A percentile compares a stretch with the other conserved stretches of the same genome.
These are phyloP conservation scores for Sciurus niger DNA, from an alignment of 2,113 vertebrate species.

Conservation along the genomic window DNA sequence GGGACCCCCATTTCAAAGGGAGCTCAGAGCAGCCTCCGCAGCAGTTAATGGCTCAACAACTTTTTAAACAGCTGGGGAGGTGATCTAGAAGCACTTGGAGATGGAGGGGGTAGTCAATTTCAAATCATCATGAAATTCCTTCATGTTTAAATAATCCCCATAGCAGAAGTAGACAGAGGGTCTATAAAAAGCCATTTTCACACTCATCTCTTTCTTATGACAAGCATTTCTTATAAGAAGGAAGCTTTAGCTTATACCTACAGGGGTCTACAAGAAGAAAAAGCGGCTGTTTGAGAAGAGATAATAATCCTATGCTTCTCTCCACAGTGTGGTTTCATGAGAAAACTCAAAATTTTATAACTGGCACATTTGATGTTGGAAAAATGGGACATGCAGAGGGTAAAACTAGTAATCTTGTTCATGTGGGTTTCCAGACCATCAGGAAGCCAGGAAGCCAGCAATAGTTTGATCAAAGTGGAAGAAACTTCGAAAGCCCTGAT, in stretches of 20 bases:
- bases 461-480: background rate
- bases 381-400: conserved; percentile 48
- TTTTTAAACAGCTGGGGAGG: conserved; percentile 81
- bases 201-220: conserved; percentile 21
- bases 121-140: conserved; percentile 73
- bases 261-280: conserved; percentile 34
- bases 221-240: conserved; percentile 61
- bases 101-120: conserved; percentile 66
- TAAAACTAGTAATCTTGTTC: conserved; percentile 9
- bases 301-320: conserved; percentile 53
- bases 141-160: conserved; percentile 73
- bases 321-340: conserved; percentile 64
- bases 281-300: conserved; percentile 50
- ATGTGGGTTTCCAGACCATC: background rate
- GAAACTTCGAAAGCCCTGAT: conserved; percentile 7
- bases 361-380: conserved; percentile 9
- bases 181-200: conserved; percentile 47
- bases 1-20: conserved; percentile 76
- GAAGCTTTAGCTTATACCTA: conserved; percentile 66
- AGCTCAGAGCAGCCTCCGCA: conserved; percentile 71
- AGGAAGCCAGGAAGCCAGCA: background rate
- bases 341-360: conserved; percentile 62
- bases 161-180: conserved; percentile 45
- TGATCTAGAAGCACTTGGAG: conserved; percentile 71
- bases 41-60: conserved; percentile 80